These are phyloP conservation scores for Geothlypis trichas DNA, from an alignment of 2,113 vertebrate species.

Conservation along the genomic window DNA sequence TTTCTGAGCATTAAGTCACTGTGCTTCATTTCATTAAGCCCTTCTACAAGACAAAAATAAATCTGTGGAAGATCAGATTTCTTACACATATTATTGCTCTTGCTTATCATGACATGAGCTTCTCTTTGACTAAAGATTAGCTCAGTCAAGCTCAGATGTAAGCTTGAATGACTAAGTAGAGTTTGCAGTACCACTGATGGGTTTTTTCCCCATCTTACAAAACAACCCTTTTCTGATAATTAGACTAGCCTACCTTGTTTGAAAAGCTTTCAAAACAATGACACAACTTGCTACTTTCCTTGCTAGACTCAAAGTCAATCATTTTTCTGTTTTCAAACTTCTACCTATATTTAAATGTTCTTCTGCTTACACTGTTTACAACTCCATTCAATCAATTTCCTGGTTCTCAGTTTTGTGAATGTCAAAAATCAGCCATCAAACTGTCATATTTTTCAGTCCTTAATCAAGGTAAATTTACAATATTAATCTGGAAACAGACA, in stretches of 20 bases:
- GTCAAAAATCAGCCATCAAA: background rate
- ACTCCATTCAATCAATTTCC: background rate
- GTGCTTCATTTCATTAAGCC: background rate
- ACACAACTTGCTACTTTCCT: background rate
- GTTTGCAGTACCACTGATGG: background rate
- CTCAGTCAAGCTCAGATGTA: background rate
- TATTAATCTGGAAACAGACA: background rate
- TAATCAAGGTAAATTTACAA: background rate
- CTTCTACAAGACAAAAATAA: background rate
- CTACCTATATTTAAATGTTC: background rate
- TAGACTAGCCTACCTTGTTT: background rate
- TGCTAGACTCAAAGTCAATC: background rate
- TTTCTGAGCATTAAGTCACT: background rate
- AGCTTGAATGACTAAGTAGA: background rate
- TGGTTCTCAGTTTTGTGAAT: background rate
- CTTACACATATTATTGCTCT: background rate
- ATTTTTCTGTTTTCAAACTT: background rate
- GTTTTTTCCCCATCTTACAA: background rate
- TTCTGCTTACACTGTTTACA: background rate
- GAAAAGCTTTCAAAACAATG: background rate
- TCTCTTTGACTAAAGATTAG: background rate
- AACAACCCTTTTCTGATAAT: background rate
- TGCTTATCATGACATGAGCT: background rate
- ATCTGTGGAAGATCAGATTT: background rate
- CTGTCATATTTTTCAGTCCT: background rate